These are phyloP conservation scores for Eudyptes chrysolophus DNA, from an alignment of 2,113 vertebrate genomes.

Conservation along the genomic window DNA sequence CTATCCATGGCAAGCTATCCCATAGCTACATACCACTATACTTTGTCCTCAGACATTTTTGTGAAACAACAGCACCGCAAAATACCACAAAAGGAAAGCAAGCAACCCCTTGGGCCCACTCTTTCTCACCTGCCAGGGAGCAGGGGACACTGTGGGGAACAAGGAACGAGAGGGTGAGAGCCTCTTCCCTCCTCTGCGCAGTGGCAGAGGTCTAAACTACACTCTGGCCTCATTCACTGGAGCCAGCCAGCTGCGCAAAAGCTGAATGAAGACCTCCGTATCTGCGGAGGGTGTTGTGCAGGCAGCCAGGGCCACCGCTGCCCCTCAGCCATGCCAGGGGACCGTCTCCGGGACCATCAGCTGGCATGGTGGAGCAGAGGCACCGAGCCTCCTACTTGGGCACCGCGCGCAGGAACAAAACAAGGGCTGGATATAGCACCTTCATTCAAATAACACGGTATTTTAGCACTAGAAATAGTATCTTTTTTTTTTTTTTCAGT, in stretches of 20 bases:
- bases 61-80: background rate
- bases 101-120: background rate
- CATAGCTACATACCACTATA: background rate
- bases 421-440: background rate
- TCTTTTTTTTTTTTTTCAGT: background rate
- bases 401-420: background rate
- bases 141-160: background rate
- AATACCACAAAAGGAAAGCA: background rate
- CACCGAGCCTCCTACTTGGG: background rate
- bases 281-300: background rate
- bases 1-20: background rate
- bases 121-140: background rate
- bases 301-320: background rate
- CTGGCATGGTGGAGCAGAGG: background rate
- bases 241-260: background rate
- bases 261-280: background rate
- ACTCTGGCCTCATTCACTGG: background rate
- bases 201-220: background rate
- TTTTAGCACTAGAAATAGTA: conserved; percentile 45
- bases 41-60: background rate
- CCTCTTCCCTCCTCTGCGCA: background rate
- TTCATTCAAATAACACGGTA: background rate
- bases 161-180: fast-evolving
- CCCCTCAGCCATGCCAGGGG: background rate
- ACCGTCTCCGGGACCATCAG: background rate